Conservation (phyloP, 2,888 invertebrate species). For the Lithophane ornitopus region DNA sequence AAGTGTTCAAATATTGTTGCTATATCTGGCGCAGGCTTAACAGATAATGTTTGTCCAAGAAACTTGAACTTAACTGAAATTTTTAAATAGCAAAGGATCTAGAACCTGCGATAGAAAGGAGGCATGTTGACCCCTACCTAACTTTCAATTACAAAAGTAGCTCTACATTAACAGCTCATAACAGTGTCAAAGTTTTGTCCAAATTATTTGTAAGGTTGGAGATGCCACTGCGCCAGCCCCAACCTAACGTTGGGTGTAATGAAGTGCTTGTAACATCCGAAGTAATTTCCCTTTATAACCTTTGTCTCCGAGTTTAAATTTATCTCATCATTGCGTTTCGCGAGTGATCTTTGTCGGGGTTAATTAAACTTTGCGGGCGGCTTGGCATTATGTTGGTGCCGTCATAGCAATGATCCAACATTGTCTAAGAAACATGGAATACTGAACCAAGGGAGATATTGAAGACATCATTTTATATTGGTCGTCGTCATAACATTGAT, state of each 20-base stretch:
- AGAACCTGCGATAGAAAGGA: background rate
- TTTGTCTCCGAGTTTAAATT: conserved; percentile 73
- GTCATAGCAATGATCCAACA: conserved; percentile 22
- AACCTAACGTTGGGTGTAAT: conserved; percentile 66
- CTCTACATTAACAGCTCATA: conserved; percentile 14
- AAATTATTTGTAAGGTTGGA: conserved; percentile 30
- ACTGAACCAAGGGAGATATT: conserved; percentile 1
- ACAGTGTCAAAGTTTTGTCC: conserved; percentile 18
- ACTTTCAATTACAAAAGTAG: conserved; percentile 18
- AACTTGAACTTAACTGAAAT: background rate
- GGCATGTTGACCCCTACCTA: background rate
- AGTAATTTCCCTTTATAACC: conserved; percentile 73
- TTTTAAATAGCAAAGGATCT: background rate
- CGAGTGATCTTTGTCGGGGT: conserved; percentile 72
- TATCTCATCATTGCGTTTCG: conserved; percentile 74
- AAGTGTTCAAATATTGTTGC: too few relatives aligned
- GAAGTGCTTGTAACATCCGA: conserved; percentile 74
- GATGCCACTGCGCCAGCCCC: conserved; percentile 50
- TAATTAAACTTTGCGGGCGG: conserved; percentile 76
- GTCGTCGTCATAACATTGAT: background rate
- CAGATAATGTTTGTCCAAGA: too few relatives aligned
- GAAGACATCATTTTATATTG: background rate
- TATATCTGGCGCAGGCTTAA: too few relatives aligned
- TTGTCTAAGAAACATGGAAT: conserved; percentile 7
- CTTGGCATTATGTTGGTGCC: conserved; percentile 58